Conservation (phyloP, 2,113 vertebrate species). For the Chitala chitala region DNA sequence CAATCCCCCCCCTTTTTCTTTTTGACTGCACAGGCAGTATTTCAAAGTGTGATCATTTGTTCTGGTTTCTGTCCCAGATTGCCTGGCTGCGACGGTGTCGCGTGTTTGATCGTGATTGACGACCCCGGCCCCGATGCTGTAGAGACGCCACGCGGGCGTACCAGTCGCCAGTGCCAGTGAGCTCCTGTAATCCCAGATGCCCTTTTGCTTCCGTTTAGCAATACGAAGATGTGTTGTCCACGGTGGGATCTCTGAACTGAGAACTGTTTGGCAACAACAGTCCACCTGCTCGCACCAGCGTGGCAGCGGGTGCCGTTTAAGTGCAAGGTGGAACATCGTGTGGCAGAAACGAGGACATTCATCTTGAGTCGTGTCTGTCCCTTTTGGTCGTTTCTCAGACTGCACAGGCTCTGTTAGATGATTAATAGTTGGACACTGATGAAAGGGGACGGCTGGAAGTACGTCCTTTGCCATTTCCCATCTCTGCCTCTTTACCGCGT, state of each 20-base stretch:
- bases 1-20: conserved; percentile 26
- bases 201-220: conserved; percentile 8
- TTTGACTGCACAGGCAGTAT: conserved; percentile 32
- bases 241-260: neutral
- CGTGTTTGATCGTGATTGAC: conserved; percentile 27
- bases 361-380: conserved; percentile 24
- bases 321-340: conserved; percentile 2
- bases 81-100: conserved; percentile 24
- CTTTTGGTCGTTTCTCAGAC: too few relatives aligned
- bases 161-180: conserved; percentile 41
- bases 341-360: conserved; percentile 20
- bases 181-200: conserved; percentile 44
- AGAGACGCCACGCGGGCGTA: conserved; percentile 18
- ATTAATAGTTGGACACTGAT: conserved; percentile 16
- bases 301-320: neutral
- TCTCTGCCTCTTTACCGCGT: neutral
- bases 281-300: conserved; percentile 1
- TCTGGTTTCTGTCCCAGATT: conserved; percentile 35
- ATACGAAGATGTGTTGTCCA: conserved; percentile 3
- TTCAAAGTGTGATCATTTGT: conserved; percentile 34
- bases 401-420: too few relatives aligned
- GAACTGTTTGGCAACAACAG: neutral
- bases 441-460: conserved; percentile 20
- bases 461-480: conserved; percentile 19
- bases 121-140: conserved; percentile 32